Evolutionary conservation across 2,888 invertebrate genomes (phyloP), one percentile per base, ranked within the genome.

Genomic region (Corbicula japonica): DNA sequence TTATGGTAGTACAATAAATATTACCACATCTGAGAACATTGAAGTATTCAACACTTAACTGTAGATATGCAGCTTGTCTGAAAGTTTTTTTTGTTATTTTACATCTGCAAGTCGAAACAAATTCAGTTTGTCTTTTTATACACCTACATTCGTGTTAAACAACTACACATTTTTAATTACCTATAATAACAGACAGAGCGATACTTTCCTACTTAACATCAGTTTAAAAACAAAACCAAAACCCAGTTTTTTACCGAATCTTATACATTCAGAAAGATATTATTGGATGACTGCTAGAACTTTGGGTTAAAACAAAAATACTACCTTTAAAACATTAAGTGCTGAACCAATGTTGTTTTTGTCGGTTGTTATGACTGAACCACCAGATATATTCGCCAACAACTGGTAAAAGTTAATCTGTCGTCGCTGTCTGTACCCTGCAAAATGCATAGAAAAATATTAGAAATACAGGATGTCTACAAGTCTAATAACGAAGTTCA

Each of bases 291-390:
- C n/a, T n/a, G n/a, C n/a, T n/a, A n/a, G n/a, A n/a, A n/a, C n/a
- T 28, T 18, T 21, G 15, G 30, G 15, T 15, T 41, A 10, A 41
- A 12, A 12, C 10, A 48, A 6, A 50, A 48, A 8, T 46, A 38
- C 54, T 50, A 81, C 81, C 71, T 66, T 77, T 10, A 81, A 34
- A 8, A 81, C n/a, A 44, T 77, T 60, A 1, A 72, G 68, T 1
- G 75, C 81, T 34, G 63, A 71, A 15, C 60, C 75, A 12, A 81
- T 81, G 34, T 77, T 77, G 21, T 77, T 48, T 63, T 81, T 81
- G 35, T 68, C 56, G 21, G 81, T 78, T 1, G 61, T 58, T 10
- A 81, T 81, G 1, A 77, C 77, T 5, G 75, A 65, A 3, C 81
- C 81, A 0, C 81, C 81, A 4, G 81, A 81, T 3, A 68, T 52